A percentile compares a stretch with the other conserved stretches of the same genome.
These are phyloP conservation scores for Sinohyriopsis cumingii DNA, from an alignment of 2,888 invertebrate species.

Conservation along the genomic window DNA sequence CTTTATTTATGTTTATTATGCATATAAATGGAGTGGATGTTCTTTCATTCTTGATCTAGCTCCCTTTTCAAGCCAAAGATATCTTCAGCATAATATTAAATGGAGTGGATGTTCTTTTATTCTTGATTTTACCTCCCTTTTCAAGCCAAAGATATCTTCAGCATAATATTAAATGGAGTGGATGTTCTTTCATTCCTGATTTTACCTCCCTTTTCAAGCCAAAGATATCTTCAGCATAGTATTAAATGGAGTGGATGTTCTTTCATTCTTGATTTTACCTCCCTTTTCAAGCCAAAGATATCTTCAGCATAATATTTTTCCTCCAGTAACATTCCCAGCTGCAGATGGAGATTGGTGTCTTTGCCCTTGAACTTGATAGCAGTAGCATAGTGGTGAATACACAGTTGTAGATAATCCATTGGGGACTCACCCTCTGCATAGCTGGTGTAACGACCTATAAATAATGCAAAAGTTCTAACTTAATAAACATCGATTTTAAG, in stretches of 20 bases:
- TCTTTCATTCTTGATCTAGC: constrained; percentile 21
- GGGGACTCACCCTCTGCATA: constrained; percentile 63
- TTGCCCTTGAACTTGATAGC: constrained; percentile 65
- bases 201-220: constrained; percentile 62
- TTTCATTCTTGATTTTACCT: constrained; percentile 30
- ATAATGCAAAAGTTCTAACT: too few species aligned
- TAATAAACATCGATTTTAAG: too few species aligned
- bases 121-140: constrained; percentile 50
- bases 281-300: constrained; percentile 64
- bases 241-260: constrained; percentile 20
- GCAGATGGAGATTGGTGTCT: constrained; percentile 63
- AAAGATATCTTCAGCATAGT: constrained; percentile 67
- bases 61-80: constrained; percentile 65
- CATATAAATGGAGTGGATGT: too few species aligned
- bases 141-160: constrained; percentile 67
- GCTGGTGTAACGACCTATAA: not conserved
- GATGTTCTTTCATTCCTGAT: not conserved
- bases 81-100: constrained; percentile 68
- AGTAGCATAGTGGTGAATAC: constrained; percentile 61
- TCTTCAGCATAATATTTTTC: constrained; percentile 69
- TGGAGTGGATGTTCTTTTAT: too few species aligned
- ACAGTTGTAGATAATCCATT: constrained; percentile 58
- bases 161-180: constrained; percentile 65
- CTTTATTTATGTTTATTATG: too few species aligned
- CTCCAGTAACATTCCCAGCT: constrained; percentile 65